phyloP scores from a whole-genome alignment of 2,888 invertebrate genomes.

The Leistus spinibarbis region DNA sequence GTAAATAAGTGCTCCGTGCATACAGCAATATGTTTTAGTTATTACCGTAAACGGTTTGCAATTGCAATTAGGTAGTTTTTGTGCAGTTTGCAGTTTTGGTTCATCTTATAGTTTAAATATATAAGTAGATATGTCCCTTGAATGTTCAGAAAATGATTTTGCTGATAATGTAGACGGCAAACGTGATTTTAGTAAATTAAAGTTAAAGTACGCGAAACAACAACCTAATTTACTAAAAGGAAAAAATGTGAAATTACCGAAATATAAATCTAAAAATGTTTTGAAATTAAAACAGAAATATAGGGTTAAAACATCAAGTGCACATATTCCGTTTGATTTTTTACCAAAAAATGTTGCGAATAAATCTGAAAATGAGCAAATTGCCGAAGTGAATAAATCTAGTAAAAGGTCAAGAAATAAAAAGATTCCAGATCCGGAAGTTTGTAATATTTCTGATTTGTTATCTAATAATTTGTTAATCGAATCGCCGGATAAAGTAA shows the following conservation, averaged over 20 bases:
- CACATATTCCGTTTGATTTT: neutral
- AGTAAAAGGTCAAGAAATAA: neutral
- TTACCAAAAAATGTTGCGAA: neutral
- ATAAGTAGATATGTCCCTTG: neutral
- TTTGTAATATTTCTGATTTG: neutral
- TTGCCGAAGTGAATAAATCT: neutral
- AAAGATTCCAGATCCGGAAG: constrained; percentile 2
- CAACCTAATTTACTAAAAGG: neutral
- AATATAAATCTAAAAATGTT: neutral
- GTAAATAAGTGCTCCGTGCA: no score
- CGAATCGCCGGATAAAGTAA: constrained; percentile 6
- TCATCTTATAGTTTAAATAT: neutral
- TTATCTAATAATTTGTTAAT: constrained; percentile 7
- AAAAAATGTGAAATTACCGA: neutral
- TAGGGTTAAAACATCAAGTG: neutral
- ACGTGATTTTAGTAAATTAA: neutral
- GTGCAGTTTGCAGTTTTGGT: no score
- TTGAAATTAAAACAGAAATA: constrained; percentile 6
- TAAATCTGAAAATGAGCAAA: neutral
- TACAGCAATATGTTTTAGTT: no score
- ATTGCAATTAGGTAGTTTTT: no score
- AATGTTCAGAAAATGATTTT: neutral
- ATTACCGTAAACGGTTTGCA: no score
- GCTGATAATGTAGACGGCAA: neutral
- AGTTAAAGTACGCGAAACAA: neutral